These are phyloP conservation scores for Heliconius ismenius DNA, from an alignment of 2,888 invertebrate species.

Conservation along the genomic window DNA sequence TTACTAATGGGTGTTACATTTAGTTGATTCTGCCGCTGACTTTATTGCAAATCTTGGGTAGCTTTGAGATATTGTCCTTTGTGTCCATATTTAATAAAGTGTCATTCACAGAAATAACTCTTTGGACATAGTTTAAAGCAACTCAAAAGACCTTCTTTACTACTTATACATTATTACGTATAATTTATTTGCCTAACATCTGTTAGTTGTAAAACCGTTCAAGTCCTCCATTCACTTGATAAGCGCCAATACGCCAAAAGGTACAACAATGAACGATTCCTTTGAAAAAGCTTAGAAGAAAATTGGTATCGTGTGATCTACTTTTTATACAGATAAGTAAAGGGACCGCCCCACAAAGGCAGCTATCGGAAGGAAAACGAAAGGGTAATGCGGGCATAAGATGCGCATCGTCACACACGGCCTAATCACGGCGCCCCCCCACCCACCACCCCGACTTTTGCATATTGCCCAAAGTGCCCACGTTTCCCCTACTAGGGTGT, in stretches of 20 bases:
- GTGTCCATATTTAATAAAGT: background rate
- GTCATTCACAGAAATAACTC: background rate
- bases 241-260: conserved; percentile 48
- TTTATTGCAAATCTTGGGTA: conserved; percentile 49
- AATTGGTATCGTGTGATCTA: conserved; percentile 74
- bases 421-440: conserved; percentile 73
- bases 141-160: background rate
- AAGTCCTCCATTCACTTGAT: conserved; percentile 31
- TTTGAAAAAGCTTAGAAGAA: conserved; percentile 58
- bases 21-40: conserved; percentile 58
- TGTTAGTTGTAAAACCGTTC: background rate
- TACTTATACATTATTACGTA: background rate
- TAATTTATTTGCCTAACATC: background rate
- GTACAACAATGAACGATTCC: conserved; percentile 44
- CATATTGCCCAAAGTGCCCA: conserved; percentile 80
- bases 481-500: conserved; percentile 64
- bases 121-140: conserved; percentile 17
- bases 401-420: conserved; percentile 82
- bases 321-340: conserved; percentile 66
- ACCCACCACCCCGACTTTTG: conserved; percentile 71
- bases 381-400: conserved; percentile 82
- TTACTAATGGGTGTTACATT: conserved; percentile 71
- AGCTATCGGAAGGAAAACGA: conserved; percentile 81
- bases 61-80: conserved; percentile 36
- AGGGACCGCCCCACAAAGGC: conserved; percentile 71